Base-by-base conservation (phyloP, 2,797 vertebrate species). In the Glossophaga mutica region DNA sequence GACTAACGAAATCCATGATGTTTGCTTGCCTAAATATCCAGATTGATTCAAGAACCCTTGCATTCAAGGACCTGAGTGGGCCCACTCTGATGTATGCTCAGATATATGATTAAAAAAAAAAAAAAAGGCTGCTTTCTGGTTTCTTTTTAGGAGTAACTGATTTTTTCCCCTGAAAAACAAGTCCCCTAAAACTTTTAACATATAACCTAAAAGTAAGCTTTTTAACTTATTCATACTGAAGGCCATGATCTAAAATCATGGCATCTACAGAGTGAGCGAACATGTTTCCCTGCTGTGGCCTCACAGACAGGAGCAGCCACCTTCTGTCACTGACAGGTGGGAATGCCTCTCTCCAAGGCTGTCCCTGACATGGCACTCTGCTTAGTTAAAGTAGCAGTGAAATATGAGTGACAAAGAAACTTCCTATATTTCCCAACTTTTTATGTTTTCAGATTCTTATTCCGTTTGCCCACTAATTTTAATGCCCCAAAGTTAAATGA, bases 401-500 rank as follows among this genome's bases (percentile, higher is more conserved):
- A 57, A 32, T 22, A 76, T 57, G 89, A 86, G 42, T 9, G 14
- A 70, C 48, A 83, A 2, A 65, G 7, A 39, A 77, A 85, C 22
- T 55, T 26, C 12, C n/a, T 46, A 34, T 26, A 52, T 88, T 91
- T 57, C 39, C n/a, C 50, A 86, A 14, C 9, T 62, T 81, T 44
- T 57, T 8, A 42, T 16, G 24, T 55, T 92, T 26, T 90, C 46
- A 74, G 6, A 71, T 29, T 84, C 29, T 91, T 79, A 59, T 50
- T 94, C 6, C 39, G 44, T 91, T 83, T 46, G 32, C 29, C 29
- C 15, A 48, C 24, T 96, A 90, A 90, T 44, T 95, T 55, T 82
- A 92, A 90, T 65, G 11, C 7, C 29, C n/a, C 55, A 57, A 93
- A 16, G 71, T 94, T 90, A 90, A 97, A 59, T 44, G 55, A 39